These are phyloP conservation scores for Drosophila subquinaria DNA, from an alignment of 2,888 invertebrate species.

Conservation along the genomic window DNA sequence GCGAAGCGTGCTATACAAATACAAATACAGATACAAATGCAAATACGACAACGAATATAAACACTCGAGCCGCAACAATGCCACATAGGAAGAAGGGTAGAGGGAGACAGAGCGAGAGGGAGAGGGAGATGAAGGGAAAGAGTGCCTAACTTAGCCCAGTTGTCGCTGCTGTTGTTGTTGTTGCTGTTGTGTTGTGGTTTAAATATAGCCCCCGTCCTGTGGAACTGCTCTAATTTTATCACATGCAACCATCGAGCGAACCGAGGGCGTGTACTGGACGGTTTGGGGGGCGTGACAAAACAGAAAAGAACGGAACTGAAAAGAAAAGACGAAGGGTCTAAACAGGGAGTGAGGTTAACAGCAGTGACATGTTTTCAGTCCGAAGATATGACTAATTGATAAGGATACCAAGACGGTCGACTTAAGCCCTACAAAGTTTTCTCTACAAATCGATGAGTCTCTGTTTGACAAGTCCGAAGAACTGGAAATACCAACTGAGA, in stretches of 20 bases:
- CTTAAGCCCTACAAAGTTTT: background rate
- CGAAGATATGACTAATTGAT: slow-evolving; percentile 36
- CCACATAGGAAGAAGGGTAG: slow-evolving; percentile 38
- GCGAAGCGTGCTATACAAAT: slow-evolving; percentile 64
- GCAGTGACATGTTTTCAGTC: slow-evolving; percentile 29
- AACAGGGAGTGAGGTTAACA: slow-evolving; percentile 31
- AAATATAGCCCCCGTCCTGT: slow-evolving; percentile 51
- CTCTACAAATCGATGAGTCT: slow-evolving; percentile 5
- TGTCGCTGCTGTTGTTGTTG: slow-evolving; percentile 37
- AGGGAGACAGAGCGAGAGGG: background rate
- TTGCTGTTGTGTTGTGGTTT: slow-evolving; percentile 27
- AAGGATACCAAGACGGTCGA: slow-evolving; percentile 12
- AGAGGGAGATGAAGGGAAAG: background rate
- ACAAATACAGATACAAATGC: slow-evolving; percentile 18
- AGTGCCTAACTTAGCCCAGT: slow-evolving; percentile 64
- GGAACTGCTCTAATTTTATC: slow-evolving; percentile 74
- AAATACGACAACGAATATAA: slow-evolving; percentile 20
- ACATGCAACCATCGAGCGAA: slow-evolving; percentile 72
- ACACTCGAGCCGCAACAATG: slow-evolving; percentile 21
- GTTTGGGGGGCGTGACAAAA: slow-evolving; percentile 39
- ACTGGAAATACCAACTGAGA: background rate
- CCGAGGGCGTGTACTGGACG: slow-evolving; percentile 46
- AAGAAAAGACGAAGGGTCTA: slow-evolving; percentile 15
- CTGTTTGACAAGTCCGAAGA: background rate
- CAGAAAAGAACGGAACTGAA: background rate